Conservation (phyloP, 1,140 invertebrate species). For the Drosophila elegans region DNA sequence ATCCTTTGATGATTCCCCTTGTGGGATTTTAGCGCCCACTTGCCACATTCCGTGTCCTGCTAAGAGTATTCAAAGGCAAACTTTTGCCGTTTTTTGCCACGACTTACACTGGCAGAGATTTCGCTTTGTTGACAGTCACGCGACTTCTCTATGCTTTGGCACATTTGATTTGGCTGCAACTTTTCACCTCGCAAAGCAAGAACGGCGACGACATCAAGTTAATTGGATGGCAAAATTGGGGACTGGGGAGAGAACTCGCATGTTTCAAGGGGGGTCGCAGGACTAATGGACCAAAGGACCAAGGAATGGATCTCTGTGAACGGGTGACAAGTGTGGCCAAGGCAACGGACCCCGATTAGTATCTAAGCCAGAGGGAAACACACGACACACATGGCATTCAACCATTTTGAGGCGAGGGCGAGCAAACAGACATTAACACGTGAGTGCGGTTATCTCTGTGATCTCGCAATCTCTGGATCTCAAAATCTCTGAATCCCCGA, state of each 20-base stretch:
- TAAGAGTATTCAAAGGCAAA: constrained; percentile 19
- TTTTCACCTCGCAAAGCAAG: constrained; percentile 66
- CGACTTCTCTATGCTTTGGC: constrained; percentile 62
- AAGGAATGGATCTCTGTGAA: constrained; percentile 3
- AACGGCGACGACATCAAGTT: constrained; percentile 57
- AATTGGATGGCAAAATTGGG: constrained; percentile 62
- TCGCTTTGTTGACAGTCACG: constrained; percentile 67
- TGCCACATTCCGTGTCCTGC: neutral
- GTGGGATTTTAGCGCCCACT: neutral
- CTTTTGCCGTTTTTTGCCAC: constrained; percentile 14
- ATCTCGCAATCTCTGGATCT: constrained; percentile 30
- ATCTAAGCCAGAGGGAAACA: constrained; percentile 28
- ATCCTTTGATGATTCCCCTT: neutral
- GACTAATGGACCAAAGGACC: neutral
- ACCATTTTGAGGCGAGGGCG: constrained; percentile 43
- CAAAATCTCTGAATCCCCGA: constrained; percentile 28
- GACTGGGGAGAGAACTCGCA: constrained; percentile 6
- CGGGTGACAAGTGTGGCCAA: constrained; percentile 41
- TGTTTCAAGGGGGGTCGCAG: no score
- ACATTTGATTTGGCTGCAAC: constrained; percentile 77
- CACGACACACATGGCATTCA: constrained; percentile 40
- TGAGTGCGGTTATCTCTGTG: constrained; percentile 40
- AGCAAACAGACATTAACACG: constrained; percentile 68
- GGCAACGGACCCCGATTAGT: constrained; percentile 50
- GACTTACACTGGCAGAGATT: constrained; percentile 23